phyloP scores from a whole-genome alignment of 1,140 invertebrate genomes.

The Drosophila ficusphila region DNA sequence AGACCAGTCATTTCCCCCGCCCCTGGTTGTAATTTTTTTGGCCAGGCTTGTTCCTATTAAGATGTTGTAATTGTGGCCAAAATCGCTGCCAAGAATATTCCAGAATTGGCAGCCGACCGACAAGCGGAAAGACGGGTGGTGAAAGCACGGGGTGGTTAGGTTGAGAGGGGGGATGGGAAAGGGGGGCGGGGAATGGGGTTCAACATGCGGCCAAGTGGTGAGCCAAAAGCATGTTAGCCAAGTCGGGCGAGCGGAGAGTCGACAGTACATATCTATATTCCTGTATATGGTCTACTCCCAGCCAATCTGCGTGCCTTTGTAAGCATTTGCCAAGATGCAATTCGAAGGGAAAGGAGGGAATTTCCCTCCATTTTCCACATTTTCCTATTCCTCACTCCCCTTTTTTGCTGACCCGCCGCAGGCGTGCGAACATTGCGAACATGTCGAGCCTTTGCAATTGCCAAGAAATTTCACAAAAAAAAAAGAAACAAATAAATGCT shows the following conservation, averaged over 20 bases:
- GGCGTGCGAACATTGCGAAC: constrained; percentile 57
- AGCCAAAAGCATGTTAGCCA: constrained; percentile 72
- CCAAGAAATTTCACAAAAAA: constrained; percentile 29
- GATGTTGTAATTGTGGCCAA: constrained; percentile 76
- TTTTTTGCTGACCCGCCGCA: constrained; percentile 25
- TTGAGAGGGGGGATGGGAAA: background rate
- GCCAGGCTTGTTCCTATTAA: constrained; percentile 49
- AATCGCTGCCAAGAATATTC: constrained; percentile 68
- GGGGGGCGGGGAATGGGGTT: background rate
- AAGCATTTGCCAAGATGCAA: constrained; percentile 51
- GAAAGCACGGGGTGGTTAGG: too few species aligned
- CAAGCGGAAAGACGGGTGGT: background rate
- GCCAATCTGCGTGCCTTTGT: constrained; percentile 69
- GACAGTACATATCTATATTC: constrained; percentile 1
- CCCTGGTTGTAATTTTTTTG: background rate
- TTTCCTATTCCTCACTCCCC: background rate
- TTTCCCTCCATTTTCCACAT: background rate
- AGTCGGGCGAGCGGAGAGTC: constrained; percentile 35
- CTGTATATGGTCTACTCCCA: constrained; percentile 8
- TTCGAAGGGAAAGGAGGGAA: constrained; percentile 1
- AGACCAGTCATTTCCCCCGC: background rate
- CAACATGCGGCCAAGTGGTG: constrained; percentile 70
- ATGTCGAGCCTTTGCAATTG: constrained; percentile 40
- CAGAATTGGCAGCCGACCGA: constrained; percentile 25
- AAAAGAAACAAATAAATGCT: background rate